These are phyloP conservation scores for Brevipalpus yothersi DNA, from an alignment of 1,140 invertebrate species.

Conservation along the genomic window DNA sequence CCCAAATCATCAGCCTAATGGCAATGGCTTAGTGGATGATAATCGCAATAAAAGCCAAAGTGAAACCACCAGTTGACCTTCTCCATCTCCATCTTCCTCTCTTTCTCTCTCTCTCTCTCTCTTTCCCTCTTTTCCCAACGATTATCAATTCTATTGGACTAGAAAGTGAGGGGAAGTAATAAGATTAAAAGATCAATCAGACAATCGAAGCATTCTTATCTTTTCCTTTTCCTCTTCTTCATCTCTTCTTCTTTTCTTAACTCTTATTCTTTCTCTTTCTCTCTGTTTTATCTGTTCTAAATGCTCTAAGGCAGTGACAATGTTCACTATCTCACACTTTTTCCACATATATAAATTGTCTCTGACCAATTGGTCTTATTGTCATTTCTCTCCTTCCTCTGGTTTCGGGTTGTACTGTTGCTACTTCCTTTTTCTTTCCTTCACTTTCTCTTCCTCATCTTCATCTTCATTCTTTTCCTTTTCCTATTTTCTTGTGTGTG, in stretches of 20 bases:
- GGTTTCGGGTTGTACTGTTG: neutral
- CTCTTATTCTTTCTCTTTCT: neutral
- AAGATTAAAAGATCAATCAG: neutral
- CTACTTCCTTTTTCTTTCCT: neutral
- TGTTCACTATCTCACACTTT: no score
- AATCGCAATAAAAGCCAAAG: neutral
- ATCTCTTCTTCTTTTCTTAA: neutral
- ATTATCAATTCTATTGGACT: neutral
- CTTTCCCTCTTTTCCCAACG: neutral
- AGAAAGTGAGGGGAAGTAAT: neutral
- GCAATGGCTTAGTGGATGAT: neutral
- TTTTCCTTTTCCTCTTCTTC: neutral
- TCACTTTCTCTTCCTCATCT: neutral
- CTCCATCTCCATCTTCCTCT: neutral
- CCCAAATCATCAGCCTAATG: neutral
- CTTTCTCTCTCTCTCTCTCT: neutral
- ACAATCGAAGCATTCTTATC: neutral
- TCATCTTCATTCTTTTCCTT: neutral
- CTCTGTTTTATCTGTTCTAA: neutral
- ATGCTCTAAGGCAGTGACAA: no score
- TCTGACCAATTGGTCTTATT: no score
- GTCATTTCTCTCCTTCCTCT: no score
- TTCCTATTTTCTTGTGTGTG: no score
- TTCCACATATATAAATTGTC: no score
- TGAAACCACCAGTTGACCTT: neutral